A percentile compares a stretch with the other conserved stretches of the same genome.
phyloP scores from a whole-genome alignment of 2,888 invertebrate genomes.

The Suillia variegata region DNA sequence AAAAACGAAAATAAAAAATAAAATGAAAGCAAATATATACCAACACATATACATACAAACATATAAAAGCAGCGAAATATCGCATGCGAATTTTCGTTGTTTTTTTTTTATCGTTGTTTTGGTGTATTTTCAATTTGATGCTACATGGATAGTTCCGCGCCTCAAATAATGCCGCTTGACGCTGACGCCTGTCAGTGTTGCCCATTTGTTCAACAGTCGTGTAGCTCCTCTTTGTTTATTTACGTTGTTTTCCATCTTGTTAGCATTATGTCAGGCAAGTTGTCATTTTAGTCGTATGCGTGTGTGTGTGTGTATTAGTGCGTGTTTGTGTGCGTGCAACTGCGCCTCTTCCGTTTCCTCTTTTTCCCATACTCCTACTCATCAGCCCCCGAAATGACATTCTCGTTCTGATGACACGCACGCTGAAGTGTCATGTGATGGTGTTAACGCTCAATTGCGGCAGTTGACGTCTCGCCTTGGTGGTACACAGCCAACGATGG shows the following conservation, averaged over 20 bases:
- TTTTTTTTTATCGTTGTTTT: no score
- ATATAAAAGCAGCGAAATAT: no score
- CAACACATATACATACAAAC: no score
- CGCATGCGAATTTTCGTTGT: no score
- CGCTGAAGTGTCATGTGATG: not conserved
- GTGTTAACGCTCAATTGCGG: slow-evolving; percentile 1
- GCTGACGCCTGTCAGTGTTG: not conserved
- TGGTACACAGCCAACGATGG: slow-evolving; percentile 38
- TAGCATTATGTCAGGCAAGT: slow-evolving; percentile 51
- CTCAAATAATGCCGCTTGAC: not conserved
- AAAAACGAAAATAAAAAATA: not conserved
- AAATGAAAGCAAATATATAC: not conserved
- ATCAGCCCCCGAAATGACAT: no score
- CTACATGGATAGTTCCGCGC: no score
- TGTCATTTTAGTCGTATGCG: slow-evolving; percentile 35
- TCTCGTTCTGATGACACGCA: no score
- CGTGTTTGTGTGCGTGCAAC: not conserved
- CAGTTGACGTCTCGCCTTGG: not conserved
- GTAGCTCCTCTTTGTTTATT: slow-evolving; percentile 5
- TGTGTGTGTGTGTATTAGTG: not conserved
- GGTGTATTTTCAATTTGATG: no score
- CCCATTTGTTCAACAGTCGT: not conserved
- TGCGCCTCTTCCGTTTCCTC: not conserved
- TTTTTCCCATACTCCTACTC: no score
- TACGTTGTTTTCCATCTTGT: slow-evolving; percentile 35